Conservation (phyloP, 53 echinoderm and acorn worm species). For the Echinarachnius parma region DNA sequence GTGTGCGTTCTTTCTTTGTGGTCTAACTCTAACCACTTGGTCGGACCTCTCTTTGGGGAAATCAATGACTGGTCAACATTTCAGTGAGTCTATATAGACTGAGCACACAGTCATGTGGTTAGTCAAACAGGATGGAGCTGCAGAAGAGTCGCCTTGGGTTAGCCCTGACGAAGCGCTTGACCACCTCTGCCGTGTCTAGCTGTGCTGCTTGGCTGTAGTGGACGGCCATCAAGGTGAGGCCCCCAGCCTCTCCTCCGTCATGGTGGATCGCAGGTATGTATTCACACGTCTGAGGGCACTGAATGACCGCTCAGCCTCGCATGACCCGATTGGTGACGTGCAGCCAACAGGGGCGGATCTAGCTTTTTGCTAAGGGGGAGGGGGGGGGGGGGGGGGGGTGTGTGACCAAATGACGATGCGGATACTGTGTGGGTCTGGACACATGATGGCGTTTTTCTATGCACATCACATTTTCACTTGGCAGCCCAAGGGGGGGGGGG, state of each 20-base stretch:
- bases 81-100: constrained; percentile 5
- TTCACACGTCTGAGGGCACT: constrained; percentile 39
- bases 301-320: constrained; percentile 50
- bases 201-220: constrained; percentile 38
- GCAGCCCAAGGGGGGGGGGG: no score
- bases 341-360: no score
- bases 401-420: no score
- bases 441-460: no score
- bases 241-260: constrained; percentile 31
- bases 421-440: no score
- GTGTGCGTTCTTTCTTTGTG: no score
- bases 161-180: constrained; percentile 40
- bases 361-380: no score
- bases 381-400: no score
- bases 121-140: constrained; percentile 45
- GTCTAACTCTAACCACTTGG: no score
- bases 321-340: constrained; percentile 27
- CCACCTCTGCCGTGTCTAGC: constrained; percentile 50
- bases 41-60: no score
- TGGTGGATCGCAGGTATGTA: constrained; percentile 38
- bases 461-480: no score
- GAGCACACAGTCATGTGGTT: constrained; percentile 20
- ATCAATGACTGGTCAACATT: no score
- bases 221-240: constrained; percentile 40
- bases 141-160: constrained; percentile 42